Base-by-base conservation (phyloP, 2,888 invertebrate genomes). In the Temnothorax rugatulus region DNA sequence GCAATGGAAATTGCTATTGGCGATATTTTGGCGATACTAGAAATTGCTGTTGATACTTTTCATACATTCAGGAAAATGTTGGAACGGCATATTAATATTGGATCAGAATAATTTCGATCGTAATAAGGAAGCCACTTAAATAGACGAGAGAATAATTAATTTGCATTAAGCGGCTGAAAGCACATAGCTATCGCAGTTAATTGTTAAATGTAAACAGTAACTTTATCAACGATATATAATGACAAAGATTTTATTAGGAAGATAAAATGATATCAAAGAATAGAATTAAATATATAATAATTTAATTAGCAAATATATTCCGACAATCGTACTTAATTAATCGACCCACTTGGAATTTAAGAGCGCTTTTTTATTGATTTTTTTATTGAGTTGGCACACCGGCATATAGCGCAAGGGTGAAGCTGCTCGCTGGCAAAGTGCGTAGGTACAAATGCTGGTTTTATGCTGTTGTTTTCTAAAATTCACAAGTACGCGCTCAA, bases 401-500 rank as follows among this genome's bases (percentile, higher is more conserved):
- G 25, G 2, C 9, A 18, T 18, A n/a, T n/a, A n/a, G 18, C 21
- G 0, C 2, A 47, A n/a, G 13, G 9, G 0, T 52, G 41, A 59
- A 44, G 29, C 8, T n/a, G 38, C 5, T 29, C 1, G 38, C 3
- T 50, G 8, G 41, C 38, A 38, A 7, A 71, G 13, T 25, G 29
- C 25, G n/a, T 3, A 21, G 47, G 4, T 21, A 52, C 41, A 15
- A 50, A 41, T 25, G 47, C 9, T 29, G 29, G 18, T 76, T 66
- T 64, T 66, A 61, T 44, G 25, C 44, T 11, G 63, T 81, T 47
- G 59, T 66, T 63, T 68, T 73, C 34, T 29, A n/a, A 63, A 75
- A 47, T 63, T 59, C n/a, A 25, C 9, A 50, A 74, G 61, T 52
- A 74, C 21, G 50, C 68, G 71, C 59, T 82, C 64, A 57, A 66